Conservation (phyloP, 2,113 vertebrate genomes). For the Spermophilus dauricus region DNA sequence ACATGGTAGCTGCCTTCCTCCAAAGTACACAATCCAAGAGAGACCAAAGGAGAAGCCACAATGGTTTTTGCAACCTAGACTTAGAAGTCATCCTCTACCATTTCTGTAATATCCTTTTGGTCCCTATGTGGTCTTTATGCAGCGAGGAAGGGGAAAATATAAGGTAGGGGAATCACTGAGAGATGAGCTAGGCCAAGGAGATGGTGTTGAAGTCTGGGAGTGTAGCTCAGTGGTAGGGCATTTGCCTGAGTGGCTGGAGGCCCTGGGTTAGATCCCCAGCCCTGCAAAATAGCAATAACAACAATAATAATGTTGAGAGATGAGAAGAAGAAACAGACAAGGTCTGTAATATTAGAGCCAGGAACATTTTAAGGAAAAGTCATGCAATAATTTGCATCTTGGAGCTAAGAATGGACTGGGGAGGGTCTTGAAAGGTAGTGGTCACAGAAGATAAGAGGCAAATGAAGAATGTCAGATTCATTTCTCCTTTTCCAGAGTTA, state of each 20-base stretch:
- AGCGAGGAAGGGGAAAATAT: background rate
- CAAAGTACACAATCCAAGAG: background rate
- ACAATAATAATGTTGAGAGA: background rate
- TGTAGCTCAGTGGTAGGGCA: too few species aligned
- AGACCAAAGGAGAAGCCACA: background rate
- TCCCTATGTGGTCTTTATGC: background rate
- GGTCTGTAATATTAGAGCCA: background rate
- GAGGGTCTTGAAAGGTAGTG: background rate
- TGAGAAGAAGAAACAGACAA: background rate
- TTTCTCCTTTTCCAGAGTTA: constrained; percentile 29
- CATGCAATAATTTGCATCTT: background rate
- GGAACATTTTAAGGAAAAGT: background rate
- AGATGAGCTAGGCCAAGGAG: background rate
- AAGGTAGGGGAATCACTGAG: background rate
- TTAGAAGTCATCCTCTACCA: background rate
- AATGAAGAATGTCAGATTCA: background rate
- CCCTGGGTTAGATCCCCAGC: too few species aligned
- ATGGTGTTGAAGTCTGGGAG: too few species aligned
- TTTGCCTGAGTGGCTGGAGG: too few species aligned
- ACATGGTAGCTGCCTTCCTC: background rate
- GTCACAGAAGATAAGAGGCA: background rate
- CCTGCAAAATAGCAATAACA: too few species aligned
- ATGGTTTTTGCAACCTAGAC: background rate
- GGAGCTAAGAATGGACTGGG: background rate
- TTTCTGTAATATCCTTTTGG: background rate